Base-by-base conservation (phyloP, 2,888 invertebrate species). In the Cheilosia scutellata region DNA sequence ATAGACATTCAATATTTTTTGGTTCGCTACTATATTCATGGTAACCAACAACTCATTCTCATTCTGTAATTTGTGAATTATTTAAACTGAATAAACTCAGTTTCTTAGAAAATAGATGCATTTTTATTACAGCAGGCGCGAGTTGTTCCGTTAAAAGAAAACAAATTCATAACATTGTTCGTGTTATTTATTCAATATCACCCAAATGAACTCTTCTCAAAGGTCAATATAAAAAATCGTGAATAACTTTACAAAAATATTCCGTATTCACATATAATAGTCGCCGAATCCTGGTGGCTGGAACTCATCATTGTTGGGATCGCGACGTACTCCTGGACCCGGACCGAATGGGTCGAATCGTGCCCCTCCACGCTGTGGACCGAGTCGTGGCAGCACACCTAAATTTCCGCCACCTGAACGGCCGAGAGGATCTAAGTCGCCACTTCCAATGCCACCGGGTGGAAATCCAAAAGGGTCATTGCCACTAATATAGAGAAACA, bases 301-400 rank as follows among this genome's bases (percentile, higher is more conserved):
- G 60, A 96, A 93, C 88, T 96, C 96, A 91, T 96, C 96, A 13
- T 95, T 95, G 89, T 96, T 96, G 2, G 93, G 93, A 51, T 91
- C 93, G 87, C 93, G 87, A 63, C 89, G 93, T 83, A 93, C 89
- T 6, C 93, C 93, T 4, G 92, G 93, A 42, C 92, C 94, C 5
- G 94, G 94, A 0, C 96, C 95, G 90, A 97, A 96, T 0, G 97
- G 98, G 93, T 98, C 97, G 91, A 96, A 98, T 74, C 97, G 94
- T 3, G 97, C 96, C 13, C 96, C 88, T 47, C 87, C 87, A 31
- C 76, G 70, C 3, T 62, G 88, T 20, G 76, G 82, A 1, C 76
- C 70, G 9, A 55, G 53, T 16, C 89, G 87, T 27, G 90, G 90
- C 53, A 90, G 89, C 1, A 88, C 82, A 74, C 90, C 91, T 5